Conservation (phyloP, 2,888 invertebrate species). For the Metallyticus violacea region DNA sequence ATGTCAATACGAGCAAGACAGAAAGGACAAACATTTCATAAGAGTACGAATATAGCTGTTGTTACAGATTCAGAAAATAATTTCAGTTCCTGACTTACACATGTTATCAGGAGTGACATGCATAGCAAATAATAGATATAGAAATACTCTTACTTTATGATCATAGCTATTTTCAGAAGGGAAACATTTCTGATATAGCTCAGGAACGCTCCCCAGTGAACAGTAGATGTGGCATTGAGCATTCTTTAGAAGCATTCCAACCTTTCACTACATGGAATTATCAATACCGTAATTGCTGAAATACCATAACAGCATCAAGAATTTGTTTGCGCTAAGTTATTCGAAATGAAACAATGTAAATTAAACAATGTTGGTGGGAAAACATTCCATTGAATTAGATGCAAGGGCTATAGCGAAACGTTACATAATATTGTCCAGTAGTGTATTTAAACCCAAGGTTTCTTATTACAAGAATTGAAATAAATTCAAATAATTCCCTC, state of each 20-base stretch:
- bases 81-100: rapidly evolving
- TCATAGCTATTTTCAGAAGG: background rate
- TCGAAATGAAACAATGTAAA: background rate
- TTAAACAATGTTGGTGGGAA: background rate
- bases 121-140: background rate
- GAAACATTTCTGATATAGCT: background rate
- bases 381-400: background rate
- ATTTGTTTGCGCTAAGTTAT: background rate
- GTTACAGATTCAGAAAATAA: no score
- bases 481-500: no score
- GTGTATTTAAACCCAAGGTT: no score
- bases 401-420: no score
- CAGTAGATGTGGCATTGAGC: background rate
- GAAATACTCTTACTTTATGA: background rate
- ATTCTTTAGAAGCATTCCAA: background rate
- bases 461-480: no score
- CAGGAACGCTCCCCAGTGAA: background rate
- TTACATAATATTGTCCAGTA: no score
- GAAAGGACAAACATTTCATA: no score
- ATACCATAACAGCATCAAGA: background rate
- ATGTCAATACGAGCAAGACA: no score
- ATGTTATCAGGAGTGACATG: background rate
- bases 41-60: no score
- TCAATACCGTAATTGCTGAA: background rate
- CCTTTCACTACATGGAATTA: background rate